Base-by-base conservation (phyloP, 2,113 vertebrate genomes). In the Calidris pugnax region DNA sequence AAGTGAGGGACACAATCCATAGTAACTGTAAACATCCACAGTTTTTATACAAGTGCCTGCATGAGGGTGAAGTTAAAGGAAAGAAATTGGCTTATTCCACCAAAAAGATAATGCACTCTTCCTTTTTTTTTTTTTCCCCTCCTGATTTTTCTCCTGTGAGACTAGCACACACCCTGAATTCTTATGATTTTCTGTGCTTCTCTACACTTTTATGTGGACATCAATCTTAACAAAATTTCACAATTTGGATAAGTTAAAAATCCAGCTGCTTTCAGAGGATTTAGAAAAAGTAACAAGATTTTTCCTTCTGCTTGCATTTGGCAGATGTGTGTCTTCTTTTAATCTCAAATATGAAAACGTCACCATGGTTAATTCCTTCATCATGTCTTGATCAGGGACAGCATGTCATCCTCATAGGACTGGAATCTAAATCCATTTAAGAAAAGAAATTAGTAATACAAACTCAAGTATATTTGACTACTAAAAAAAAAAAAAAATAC, bases 261-360 rank as follows among this genome's bases (percentile, higher is more conserved):
- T 81, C 91, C 93, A 95, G 43, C 77, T 78, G 93, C 87, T 95
- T 95, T 95, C 87, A 95, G 87, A 96, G 84, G 87, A 95, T 94
- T 95, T 92, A 94, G 94, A 56, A 94, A 78, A 91, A 81, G 91
- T 63, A 95, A 95, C 94, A 91, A 85, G 57, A 82, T 68, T 94
- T 71, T 89, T 87, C 62, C 35, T 94, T 85, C 84, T 92, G 74
- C 69, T 89, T 85, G 80, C 67, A 75, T 93, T 87, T 96, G 81
- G 74, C 87, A 93, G 69, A 85, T 22, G 33, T 10, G 73, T 37
- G 18, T 39, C 62, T 68, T 85, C 80, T 76, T 95, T 73, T 83
- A 93, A 91, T 89, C 85, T 82, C 87, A 90, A 73, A 83, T 57
- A 90, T 24, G 59, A 87, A 85, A 85, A 75, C 3, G 14, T 90